Evolutionary conservation across 1,140 invertebrate genomes (phyloP).

Genomic region (Elymnias hypermnestra): DNA sequence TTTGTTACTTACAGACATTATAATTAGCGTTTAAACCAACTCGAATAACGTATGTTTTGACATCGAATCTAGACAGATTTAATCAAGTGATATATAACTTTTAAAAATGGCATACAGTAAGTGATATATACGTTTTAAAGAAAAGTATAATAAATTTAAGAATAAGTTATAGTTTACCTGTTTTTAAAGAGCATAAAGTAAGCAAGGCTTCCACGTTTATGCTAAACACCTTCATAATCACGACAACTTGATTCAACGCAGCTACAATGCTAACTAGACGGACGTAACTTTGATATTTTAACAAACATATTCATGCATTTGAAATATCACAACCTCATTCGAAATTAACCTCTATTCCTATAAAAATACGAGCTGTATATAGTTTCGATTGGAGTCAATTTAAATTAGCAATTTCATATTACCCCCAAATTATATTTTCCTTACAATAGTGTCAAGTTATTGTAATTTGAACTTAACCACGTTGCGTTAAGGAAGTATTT

Average conservation of each 20-base stretch:
- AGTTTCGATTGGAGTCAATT: neutral
- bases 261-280: slow-evolving; percentile 64
- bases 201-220: slow-evolving; percentile 18
- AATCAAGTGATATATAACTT: no score
- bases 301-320: slow-evolving; percentile 22
- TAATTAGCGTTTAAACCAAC: no score
- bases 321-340: neutral
- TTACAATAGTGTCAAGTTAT: slow-evolving; percentile 3
- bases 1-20: no score
- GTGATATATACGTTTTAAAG: no score
- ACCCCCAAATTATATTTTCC: neutral
- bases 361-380: neutral
- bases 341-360: neutral
- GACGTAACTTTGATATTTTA: slow-evolving; percentile 45
- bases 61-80: no score
- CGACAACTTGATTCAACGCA: slow-evolving; percentile 63
- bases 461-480: slow-evolving; percentile 28
- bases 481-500: slow-evolving; percentile 13
- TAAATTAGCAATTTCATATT: neutral
- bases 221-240: slow-evolving; percentile 66
- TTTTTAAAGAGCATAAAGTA: slow-evolving; percentile 11
- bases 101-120: no score
- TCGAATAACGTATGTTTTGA: no score
- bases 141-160: no score
- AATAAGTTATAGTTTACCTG: no score